Evolutionary conservation across 1,140 invertebrate genomes (phyloP), one percentile per base, ranked within the genome.

Genomic region (Drosophila ironensis): DNA sequence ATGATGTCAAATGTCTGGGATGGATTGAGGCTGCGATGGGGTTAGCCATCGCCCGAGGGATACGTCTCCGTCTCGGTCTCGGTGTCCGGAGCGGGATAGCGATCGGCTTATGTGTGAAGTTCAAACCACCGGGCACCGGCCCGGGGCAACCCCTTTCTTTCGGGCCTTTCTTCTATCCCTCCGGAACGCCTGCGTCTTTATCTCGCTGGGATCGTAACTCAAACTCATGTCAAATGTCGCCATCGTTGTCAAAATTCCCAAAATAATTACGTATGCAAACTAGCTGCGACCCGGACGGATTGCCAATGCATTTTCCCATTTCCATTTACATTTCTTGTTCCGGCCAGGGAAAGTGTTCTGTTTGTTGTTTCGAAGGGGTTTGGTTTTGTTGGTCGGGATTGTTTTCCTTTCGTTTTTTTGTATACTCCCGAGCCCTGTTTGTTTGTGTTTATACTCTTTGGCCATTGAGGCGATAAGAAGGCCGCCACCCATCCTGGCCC

Each of bases 201-300:
- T 59, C 54, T 40, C 64, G 27, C 7, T 19, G 66, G 68, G 80
- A 80, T 78, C 80, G 71, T 80, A 75, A 80, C 74, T 80, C 80
- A 87, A 87, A 75, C 67, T 61, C 78, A 86, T 86, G 80, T 86
- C 81, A 86, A 86, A 86, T 86, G 75, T 87, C 80, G 80, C 71
- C 80, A 68, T 75, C 70, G 78, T 77, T 86, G 78, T 86, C 80
- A 84, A 64, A 75, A 72, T 80, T 80, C 74, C 74, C 81, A 69
- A 86, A 56, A 69, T 86, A 86, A 86, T 86, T 86, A 87, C 68
- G 67, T 86, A 86, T 87, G 80, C 80, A 86, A 86, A 86, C 81
- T 84, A 86, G 80, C 53, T 61, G 22, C 40, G 42, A 46, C 27
- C 52, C 28, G 19, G 40, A 57, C 27, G 47, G 44, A 37, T 16